Conservation (phyloP, 2,888 invertebrate species). For the Unio delphinus region DNA sequence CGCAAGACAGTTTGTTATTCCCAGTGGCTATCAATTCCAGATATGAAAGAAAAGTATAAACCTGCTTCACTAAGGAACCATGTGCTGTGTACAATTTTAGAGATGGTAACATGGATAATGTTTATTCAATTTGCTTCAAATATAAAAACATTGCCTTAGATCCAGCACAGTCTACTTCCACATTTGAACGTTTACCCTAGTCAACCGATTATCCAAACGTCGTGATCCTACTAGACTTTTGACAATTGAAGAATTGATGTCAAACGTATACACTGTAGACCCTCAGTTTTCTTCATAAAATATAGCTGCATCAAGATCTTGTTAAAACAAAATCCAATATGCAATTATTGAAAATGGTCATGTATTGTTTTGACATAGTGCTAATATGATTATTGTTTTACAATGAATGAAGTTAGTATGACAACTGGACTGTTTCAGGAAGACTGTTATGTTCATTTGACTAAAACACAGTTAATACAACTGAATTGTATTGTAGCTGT, state of each 20-base stretch:
- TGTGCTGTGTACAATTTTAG: too few relatives aligned
- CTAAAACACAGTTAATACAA: background rate
- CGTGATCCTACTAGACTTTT: too few relatives aligned
- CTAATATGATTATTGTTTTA: background rate
- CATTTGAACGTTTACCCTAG: too few relatives aligned
- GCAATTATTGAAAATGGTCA: background rate
- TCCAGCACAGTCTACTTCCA: too few relatives aligned
- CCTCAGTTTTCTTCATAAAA: background rate
- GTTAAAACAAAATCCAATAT: background rate
- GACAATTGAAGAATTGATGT: too few relatives aligned
- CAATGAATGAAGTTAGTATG: background rate
- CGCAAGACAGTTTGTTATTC: background rate
- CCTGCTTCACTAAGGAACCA: too few relatives aligned
- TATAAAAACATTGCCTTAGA: too few relatives aligned
- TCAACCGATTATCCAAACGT: too few relatives aligned
- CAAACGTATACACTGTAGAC: background rate
- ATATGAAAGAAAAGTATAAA: too few relatives aligned
- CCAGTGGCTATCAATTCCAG: background rate
- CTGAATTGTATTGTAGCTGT: conserved; percentile 1
- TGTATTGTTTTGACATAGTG: background rate
- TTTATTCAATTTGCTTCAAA: too few relatives aligned
- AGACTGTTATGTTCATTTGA: conserved; percentile 6
- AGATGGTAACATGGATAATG: too few relatives aligned
- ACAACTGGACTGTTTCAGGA: conserved; percentile 2
- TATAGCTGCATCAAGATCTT: background rate